Base-by-base conservation (phyloP, 2,797 vertebrate genomes). In the Pristis pectinata region DNA sequence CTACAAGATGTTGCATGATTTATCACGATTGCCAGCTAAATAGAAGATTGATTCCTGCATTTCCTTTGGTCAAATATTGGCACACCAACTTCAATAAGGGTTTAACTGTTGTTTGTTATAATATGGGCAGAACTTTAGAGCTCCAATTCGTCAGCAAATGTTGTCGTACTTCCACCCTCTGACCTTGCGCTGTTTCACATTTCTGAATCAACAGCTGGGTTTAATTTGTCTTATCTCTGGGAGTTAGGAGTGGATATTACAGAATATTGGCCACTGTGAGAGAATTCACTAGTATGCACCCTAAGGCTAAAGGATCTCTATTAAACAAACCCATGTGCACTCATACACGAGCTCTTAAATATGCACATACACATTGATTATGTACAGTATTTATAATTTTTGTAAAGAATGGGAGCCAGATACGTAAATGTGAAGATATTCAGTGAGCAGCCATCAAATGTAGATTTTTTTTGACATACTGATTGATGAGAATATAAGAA, bases 161-260 rank as follows among this genome's bases (percentile, higher is more conserved):
- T 49, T 49, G 27, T 10, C 7, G 9, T 41, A 70, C n/a, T 74
- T 74, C 67, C 44, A 13, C 41, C 44, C 67, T 34, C 24, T 93
- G 67, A 93, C 92, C 92, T 74, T 72, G 67, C 6, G 19, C 64
- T 74, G 67, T 15, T 74, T 53, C 41, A 74, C 44, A 49, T 74
- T 34, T 74, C 92, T 34, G 11, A 49, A 74, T 53, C 13, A 53
- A 27, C 92, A 93, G 92, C 92, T 93, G 44, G 24, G 24, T 74
- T 93, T 74, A 10, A 49, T 74, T 93, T 72, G 44, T 53, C 41
- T 93, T 93, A 93, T 74, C 92, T 72, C 22, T 93, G 74, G 4
- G 27, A 72, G 49, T 93, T 53, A 53, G 70, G 67, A 74, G 70
- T 49, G 92, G 37, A 74, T 93, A 74, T 92, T 92, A 70, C 67